These are phyloP conservation scores for Cyclophora albipunctata DNA, from an alignment of 2,888 invertebrate genomes.

Conservation along the genomic window DNA sequence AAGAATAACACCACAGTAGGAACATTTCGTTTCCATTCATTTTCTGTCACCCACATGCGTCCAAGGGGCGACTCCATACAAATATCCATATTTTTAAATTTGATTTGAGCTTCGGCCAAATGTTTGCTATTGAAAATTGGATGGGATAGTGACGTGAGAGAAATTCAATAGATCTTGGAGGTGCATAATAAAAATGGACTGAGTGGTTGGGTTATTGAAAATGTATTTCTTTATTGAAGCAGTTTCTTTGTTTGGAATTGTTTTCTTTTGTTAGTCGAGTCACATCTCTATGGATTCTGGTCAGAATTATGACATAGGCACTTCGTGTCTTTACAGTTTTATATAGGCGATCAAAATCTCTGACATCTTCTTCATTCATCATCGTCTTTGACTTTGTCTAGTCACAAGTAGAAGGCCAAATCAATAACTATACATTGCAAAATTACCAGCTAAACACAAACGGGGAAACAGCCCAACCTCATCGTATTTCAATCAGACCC, in stretches of 20 bases:
- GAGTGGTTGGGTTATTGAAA: slow-evolving; percentile 28
- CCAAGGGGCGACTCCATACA: slow-evolving; percentile 60
- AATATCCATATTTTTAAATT: slow-evolving; percentile 73
- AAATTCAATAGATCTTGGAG: slow-evolving; percentile 53
- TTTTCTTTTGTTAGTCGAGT: slow-evolving; percentile 7
- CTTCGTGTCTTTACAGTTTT: too few relatives aligned
- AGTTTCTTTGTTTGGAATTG: slow-evolving; percentile 14
- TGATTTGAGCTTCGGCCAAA: slow-evolving; percentile 69
- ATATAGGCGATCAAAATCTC: too few relatives aligned
- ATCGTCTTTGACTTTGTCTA: too few relatives aligned
- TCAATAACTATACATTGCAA: too few relatives aligned
- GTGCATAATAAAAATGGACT: slow-evolving; percentile 40
- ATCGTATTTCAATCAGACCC: too few relatives aligned
- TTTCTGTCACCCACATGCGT: slow-evolving; percentile 55
- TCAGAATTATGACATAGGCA: too few relatives aligned
- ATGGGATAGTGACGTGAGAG: slow-evolving; percentile 62
- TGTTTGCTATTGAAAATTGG: slow-evolving; percentile 74
- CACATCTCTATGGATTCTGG: background rate
- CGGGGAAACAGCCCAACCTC: too few relatives aligned
- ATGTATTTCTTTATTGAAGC: slow-evolving; percentile 15
- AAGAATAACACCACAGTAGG: too few relatives aligned
- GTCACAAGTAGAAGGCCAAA: too few relatives aligned
- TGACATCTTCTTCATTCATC: too few relatives aligned
- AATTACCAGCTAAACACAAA: too few relatives aligned
- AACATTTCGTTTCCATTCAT: slow-evolving; percentile 6